These are phyloP conservation scores for Drosophila rufa DNA, from an alignment of 1,140 invertebrate species.

Conservation along the genomic window DNA sequence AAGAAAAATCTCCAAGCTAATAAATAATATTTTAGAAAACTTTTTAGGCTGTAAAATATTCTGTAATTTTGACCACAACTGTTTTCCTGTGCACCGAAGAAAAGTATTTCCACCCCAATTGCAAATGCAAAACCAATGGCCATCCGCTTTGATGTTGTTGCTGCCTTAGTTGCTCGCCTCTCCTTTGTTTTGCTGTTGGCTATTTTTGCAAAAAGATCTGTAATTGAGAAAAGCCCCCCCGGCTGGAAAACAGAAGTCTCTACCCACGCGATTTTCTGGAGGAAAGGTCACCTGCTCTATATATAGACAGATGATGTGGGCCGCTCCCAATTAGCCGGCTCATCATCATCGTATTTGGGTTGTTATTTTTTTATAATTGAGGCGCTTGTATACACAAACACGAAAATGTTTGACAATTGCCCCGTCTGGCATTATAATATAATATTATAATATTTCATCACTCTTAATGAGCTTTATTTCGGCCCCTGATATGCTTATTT, in stretches of 20 bases:
- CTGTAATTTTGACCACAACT: not conserved
- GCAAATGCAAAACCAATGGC: slow-evolving; percentile 17
- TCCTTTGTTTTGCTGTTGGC: slow-evolving; percentile 26
- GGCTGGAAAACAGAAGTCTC: slow-evolving; percentile 21
- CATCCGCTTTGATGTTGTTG: slow-evolving; percentile 62
- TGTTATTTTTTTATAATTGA: slow-evolving; percentile 73
- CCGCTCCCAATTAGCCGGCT: slow-evolving; percentile 42
- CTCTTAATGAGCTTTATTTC: slow-evolving; percentile 39
- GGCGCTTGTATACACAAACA: slow-evolving; percentile 44
- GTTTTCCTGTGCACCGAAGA: slow-evolving; percentile 4
- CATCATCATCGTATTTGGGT: slow-evolving; percentile 35
- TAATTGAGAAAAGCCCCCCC: slow-evolving; percentile 58
- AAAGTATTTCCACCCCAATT: slow-evolving; percentile 24
- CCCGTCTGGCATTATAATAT: slow-evolving; percentile 34
- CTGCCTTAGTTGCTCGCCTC: slow-evolving; percentile 11
- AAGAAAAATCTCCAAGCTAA: not conserved
- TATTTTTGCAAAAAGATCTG: slow-evolving; percentile 72
- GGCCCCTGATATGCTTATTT: not conserved
- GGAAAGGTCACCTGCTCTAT: slow-evolving; percentile 73
- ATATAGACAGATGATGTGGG: slow-evolving; percentile 64
- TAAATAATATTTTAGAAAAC: not conserved
- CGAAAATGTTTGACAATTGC: slow-evolving; percentile 63
- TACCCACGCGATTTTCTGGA: slow-evolving; percentile 42
- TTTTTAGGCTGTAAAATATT: not conserved
- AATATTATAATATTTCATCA: slow-evolving; percentile 45